Base-by-base conservation (phyloP, 2,888 invertebrate genomes). In the Caenorhabditis drosophilae region DNA sequence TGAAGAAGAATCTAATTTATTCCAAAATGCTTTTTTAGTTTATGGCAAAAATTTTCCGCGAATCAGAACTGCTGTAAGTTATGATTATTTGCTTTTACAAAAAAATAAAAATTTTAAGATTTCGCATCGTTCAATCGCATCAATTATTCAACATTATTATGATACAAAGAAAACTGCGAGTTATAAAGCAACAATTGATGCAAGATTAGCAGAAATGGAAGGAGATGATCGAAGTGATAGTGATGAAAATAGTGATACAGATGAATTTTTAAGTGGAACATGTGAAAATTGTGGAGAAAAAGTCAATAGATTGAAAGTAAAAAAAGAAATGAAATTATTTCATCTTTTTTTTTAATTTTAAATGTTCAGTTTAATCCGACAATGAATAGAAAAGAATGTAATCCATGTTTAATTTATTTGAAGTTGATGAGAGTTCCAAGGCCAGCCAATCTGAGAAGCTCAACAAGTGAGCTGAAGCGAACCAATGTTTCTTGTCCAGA, bases 121-220 rank as follows among this genome's bases (percentile, higher is more conserved):
- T 50, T 71, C 74, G 6, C 59, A 74, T 23, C 71, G 74, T 3
- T 61, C 71, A 20, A 44, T 68, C 26, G 23, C 57, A 2, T 70
- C 67, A 22, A 70, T 74, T 31, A 57, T 72, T 16, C 58, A 72
- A 42, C 58, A 57, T 53, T 74, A 74, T 44, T 74, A 74, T 46
- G 45, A 60, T 7, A 54, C 71, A 49, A 74, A 74, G 47, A 70
- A 74, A 42, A 41, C 34, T 16, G 46, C 44, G 40, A 55, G 56
- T 26, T 66, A 70, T 55, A 62, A 58, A 31, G 53, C 34, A 4
- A 26, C 20, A 4, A 22, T 55, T 9, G 54, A 50, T 6, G 45
- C 16, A 9, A 47, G 46, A 23, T 22, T 47, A 11, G 18, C 35
- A 2, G 50, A 50, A n/a, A 35, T 4, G 1, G 45, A 44, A 22